phyloP scores from a whole-genome alignment of 2,888 invertebrate species.

The Cecidostiba fungosa region DNA sequence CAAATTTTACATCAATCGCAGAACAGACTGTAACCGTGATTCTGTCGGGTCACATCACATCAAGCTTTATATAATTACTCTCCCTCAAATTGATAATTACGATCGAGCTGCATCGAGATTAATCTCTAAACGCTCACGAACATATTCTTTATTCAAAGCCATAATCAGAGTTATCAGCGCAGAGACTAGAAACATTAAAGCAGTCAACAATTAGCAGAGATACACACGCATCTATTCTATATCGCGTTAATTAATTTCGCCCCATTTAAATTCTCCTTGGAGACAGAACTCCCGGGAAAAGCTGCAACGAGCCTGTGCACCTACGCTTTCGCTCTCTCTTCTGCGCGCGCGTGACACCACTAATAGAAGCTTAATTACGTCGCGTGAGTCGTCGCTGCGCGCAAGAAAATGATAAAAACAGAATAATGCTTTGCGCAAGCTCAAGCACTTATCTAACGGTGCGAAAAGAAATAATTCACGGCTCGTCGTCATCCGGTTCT shows the following conservation, averaged over 20 bases:
- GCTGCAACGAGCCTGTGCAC: neutral
- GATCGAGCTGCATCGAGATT: no score
- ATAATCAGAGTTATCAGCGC: neutral
- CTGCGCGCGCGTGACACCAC: neutral
- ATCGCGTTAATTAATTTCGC: neutral
- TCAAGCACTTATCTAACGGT: neutral
- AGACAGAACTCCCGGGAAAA: neutral
- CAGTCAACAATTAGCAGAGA: neutral
- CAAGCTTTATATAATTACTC: no score
- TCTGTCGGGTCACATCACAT: neutral
- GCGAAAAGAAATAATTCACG: conserved; percentile 40
- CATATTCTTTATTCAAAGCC: neutral
- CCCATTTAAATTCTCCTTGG: neutral
- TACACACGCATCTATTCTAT: neutral
- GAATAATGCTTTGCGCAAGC: neutral
- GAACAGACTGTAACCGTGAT: neutral
- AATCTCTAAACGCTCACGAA: no score
- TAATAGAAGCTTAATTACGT: conserved; percentile 37
- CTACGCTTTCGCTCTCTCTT: neutral
- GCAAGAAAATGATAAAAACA: neutral
- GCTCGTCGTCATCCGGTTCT: conserved; percentile 11
- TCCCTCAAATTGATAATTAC: no score
- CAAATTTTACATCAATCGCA: neutral
- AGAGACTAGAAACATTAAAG: neutral
- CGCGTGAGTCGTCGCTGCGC: neutral